phyloP scores from a whole-genome alignment of 2,888 invertebrate species.

The Desoria tigrina region DNA sequence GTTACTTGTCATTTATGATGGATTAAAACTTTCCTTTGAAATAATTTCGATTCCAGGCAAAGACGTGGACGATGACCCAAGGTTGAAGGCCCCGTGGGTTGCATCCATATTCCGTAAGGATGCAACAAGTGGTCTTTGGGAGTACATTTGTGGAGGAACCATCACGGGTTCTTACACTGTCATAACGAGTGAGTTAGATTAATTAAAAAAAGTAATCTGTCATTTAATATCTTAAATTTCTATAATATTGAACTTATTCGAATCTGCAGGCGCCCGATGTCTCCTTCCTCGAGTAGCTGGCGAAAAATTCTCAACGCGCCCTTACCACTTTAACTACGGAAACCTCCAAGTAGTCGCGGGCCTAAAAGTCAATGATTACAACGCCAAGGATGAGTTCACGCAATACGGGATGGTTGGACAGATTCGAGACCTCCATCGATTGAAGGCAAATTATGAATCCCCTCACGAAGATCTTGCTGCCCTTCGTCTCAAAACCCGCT shows the following conservation, averaged over 20 bases:
- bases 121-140: conserved; percentile 19
- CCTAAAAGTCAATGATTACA: conserved; percentile 25
- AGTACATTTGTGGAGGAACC: conserved; percentile 38
- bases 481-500: conserved; percentile 28
- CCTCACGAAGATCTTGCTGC: conserved; percentile 39
- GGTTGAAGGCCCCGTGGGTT: conserved; percentile 40
- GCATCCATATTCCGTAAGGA: conserved; percentile 39
- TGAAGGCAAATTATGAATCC: conserved; percentile 25
- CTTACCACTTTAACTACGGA: conserved; percentile 32
- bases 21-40: too few species aligned
- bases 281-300: conserved; percentile 32
- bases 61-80: conserved; percentile 8
- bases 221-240: conserved; percentile 2
- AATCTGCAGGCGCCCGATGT: conserved; percentile 30
- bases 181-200: conserved; percentile 32
- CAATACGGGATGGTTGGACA: conserved; percentile 38
- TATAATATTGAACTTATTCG: neutral
- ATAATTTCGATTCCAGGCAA: neutral
- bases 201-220: neutral
- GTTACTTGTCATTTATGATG: too few species aligned
- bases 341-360: conserved; percentile 39
- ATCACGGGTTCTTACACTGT: conserved; percentile 37
- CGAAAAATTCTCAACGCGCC: conserved; percentile 29
- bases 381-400: conserved; percentile 36
- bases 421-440: conserved; percentile 29